Evolutionary conservation across 2,797 vertebrate genomes (phyloP), one percentile per base, ranked within the genome.

Genomic region (Sitta carolinensis): DNA sequence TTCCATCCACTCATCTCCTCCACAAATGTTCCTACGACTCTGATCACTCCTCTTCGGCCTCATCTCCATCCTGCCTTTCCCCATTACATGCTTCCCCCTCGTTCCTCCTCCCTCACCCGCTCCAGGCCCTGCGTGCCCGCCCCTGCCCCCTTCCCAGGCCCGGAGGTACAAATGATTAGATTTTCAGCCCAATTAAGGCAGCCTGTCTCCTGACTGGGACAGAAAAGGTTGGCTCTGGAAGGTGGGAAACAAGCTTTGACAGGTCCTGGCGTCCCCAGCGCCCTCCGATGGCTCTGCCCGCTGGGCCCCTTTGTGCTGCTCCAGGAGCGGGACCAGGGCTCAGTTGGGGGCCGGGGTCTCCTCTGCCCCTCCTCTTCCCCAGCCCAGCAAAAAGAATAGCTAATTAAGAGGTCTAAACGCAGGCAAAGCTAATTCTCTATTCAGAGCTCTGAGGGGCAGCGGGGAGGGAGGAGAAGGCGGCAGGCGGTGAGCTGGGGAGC

Each of bases 121-220:
- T 47, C 21, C 36, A 4, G 55, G 78, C 55, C 50, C 51, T 21
- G 18, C 34, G 16, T 51, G 4, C 81, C 57, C 76, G 3, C 40
- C 91, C 90, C 90, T 86, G 52, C 89, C 94, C 86, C 92, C 94
- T 96, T 93, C 95, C 93, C 92, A 94, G 95, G 92, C 96, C 95
- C 83, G 82, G 94, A 96, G 97, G 95, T 97, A 97, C 95, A 96
- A 96, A 96, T 97, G 96, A 97, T 97, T 97, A 95, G 97, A 97
- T 97, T 97, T 97, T 96, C 97, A 97, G 96, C 96, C 96, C 97
- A 97, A 97, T 97, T 97, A 97, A 97, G 97, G 94, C 95, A 96
- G 96, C 70, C 96, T 94, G 94, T 96, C 95, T 95, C 93, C 94
- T 86, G 91, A 96, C 95, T 43, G 90, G 80, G 74, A 86, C 91